These are phyloP conservation scores for Macroteleia sp. DNA, from an alignment of 2,888 invertebrate species.

Conservation along the genomic window DNA sequence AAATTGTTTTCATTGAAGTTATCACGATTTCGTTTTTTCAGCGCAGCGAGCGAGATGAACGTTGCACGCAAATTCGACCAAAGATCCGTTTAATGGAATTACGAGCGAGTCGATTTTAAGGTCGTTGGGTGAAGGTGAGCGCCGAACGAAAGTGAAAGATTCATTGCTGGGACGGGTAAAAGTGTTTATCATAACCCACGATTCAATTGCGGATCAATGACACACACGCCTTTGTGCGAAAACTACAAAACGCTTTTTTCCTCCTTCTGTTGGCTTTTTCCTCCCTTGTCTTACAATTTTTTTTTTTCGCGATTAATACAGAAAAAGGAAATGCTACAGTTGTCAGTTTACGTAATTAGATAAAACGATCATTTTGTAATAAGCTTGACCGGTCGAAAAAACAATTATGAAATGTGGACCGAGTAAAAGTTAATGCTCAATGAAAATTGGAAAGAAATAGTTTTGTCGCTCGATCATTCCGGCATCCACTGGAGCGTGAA, in stretches of 20 bases:
- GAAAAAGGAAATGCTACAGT: background rate
- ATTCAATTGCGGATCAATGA: conserved; percentile 57
- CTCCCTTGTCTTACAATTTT: no score
- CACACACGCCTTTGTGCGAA: conserved; percentile 30
- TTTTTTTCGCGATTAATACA: no score
- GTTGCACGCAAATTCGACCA: no score
- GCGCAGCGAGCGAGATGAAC: no score
- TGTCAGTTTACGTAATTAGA: background rate
- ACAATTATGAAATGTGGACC: conserved; percentile 3
- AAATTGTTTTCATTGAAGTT: no score
- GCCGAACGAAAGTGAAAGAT: conserved; percentile 53
- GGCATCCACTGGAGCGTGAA: background rate
- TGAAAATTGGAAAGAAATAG: no score
- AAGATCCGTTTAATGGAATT: conserved; percentile 21
- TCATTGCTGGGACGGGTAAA: conserved; percentile 29
- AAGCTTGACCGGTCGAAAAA: conserved; percentile 3
- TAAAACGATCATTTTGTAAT: conserved; percentile 8
- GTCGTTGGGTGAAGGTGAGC: conserved; percentile 54
- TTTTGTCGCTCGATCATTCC: no score
- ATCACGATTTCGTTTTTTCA: no score
- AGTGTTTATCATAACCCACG: conserved; percentile 17
- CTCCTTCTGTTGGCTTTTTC: no score
- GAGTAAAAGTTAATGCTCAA: conserved; percentile 6
- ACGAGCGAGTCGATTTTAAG: conserved; percentile 25
- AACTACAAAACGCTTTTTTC: background rate